Conservation (phyloP, 2,888 invertebrate genomes). For the Ceramica pisi region DNA sequence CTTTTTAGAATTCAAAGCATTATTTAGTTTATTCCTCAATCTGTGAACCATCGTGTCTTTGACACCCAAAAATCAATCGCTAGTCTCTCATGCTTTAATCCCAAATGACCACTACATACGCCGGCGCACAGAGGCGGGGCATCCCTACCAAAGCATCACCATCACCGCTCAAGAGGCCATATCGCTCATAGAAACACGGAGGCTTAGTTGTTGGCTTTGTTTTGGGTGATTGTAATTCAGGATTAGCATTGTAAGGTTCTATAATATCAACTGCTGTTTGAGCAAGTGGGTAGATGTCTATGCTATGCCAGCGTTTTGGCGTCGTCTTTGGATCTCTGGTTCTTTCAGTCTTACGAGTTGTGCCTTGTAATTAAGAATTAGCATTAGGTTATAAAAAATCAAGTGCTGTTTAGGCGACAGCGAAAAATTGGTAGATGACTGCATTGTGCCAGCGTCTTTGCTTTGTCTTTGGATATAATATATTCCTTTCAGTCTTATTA, state of each 20-base stretch:
- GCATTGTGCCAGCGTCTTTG: background rate
- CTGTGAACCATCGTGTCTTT: background rate
- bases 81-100: constrained; percentile 51
- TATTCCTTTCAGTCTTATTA: background rate
- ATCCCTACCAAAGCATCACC: constrained; percentile 76
- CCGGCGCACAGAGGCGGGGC: constrained; percentile 75
- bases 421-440: background rate
- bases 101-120: constrained; percentile 66
- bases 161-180: constrained; percentile 80
- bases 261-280: background rate
- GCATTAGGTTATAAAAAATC: background rate
- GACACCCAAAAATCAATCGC: constrained; percentile 40
- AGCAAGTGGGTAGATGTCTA: background rate
- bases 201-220: constrained; percentile 36
- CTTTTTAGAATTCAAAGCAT: background rate
- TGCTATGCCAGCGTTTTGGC: background rate
- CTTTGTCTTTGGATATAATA: background rate
- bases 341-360: background rate
- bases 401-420: background rate
- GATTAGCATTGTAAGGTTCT: background rate
- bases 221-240: constrained; percentile 31
- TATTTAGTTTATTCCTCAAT: background rate
- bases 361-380: constrained; percentile 14
- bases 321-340: background rate
- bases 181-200: constrained; percentile 71